phyloP scores from a whole-genome alignment of 2,888 invertebrate species.

The Emmelina monodactyla region DNA sequence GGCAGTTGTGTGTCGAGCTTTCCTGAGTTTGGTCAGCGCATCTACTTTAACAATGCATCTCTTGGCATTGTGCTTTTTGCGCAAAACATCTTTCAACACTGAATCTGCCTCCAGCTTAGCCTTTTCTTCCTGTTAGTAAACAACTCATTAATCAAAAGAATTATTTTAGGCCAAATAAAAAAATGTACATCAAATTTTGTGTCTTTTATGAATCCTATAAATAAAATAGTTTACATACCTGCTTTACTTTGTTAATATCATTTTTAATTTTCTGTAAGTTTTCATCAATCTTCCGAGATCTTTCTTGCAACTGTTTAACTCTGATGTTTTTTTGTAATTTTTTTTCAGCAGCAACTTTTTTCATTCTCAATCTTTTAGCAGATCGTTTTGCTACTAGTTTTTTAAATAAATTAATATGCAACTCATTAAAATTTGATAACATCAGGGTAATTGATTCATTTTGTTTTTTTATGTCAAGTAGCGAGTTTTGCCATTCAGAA shows the following conservation, averaged over 20 bases:
- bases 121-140: conserved; percentile 62
- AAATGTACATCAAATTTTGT: too few relatives aligned
- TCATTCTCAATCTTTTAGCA: conserved; percentile 53
- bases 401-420: conserved; percentile 40
- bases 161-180: neutral
- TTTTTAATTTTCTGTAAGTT: conserved; percentile 72
- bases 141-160: neutral
- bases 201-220: neutral
- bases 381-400: conserved; percentile 47
- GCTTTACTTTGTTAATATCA: conserved; percentile 66
- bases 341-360: conserved; percentile 37
- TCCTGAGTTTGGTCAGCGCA: conserved; percentile 70
- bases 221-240: conserved; percentile 35
- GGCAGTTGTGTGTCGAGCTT: conserved; percentile 68
- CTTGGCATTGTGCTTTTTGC: conserved; percentile 74
- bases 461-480: conserved; percentile 52
- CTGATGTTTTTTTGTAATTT: conserved; percentile 41
- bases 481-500: conserved; percentile 60
- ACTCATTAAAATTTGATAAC: conserved; percentile 40
- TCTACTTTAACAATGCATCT: conserved; percentile 71
- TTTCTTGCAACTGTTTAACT: conserved; percentile 44
- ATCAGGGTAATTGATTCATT: conserved; percentile 49
- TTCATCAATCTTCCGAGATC: conserved; percentile 70
- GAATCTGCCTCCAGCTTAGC: conserved; percentile 74
- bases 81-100: conserved; percentile 73